These are phyloP conservation scores for Clepsis dumicolana DNA, from an alignment of 2,888 invertebrate genomes.

Conservation along the genomic window DNA sequence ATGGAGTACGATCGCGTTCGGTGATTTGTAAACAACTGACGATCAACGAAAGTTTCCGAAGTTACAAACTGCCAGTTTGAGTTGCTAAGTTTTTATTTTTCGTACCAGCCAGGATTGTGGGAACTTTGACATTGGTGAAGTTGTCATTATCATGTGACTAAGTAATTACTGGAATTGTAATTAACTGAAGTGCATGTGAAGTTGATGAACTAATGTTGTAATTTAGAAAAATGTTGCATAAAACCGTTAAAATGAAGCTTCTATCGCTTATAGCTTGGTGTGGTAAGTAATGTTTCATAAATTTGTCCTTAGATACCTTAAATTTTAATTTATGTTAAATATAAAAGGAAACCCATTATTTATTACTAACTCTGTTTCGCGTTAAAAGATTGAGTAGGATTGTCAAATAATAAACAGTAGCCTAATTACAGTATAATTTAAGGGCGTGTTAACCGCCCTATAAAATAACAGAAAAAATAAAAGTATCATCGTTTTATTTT, in stretches of 20 bases:
- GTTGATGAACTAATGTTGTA: constrained; percentile 40
- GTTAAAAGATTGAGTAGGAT: too few relatives aligned
- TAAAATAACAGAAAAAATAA: too few relatives aligned
- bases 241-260: constrained; percentile 73
- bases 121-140: constrained; percentile 13
- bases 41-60: constrained; percentile 43
- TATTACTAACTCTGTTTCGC: too few relatives aligned
- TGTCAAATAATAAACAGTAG: too few relatives aligned
- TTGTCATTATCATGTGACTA: constrained; percentile 30
- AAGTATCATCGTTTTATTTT: too few relatives aligned
- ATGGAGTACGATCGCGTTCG: constrained; percentile 69
- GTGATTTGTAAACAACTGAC: constrained; percentile 67
- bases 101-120: constrained; percentile 21
- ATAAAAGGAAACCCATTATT: too few relatives aligned
- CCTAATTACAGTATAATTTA: too few relatives aligned
- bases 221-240: constrained; percentile 55
- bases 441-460: too few relatives aligned
- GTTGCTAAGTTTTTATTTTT: background rate
- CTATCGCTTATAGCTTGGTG: constrained; percentile 71
- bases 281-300: constrained; percentile 66
- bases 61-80: constrained; percentile 2
- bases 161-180: constrained; percentile 36
- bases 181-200: constrained; percentile 49
- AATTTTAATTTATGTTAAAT: background rate
- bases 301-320: background rate